Conservation (phyloP, 2,113 vertebrate species). For the Ailurus styani region DNA sequence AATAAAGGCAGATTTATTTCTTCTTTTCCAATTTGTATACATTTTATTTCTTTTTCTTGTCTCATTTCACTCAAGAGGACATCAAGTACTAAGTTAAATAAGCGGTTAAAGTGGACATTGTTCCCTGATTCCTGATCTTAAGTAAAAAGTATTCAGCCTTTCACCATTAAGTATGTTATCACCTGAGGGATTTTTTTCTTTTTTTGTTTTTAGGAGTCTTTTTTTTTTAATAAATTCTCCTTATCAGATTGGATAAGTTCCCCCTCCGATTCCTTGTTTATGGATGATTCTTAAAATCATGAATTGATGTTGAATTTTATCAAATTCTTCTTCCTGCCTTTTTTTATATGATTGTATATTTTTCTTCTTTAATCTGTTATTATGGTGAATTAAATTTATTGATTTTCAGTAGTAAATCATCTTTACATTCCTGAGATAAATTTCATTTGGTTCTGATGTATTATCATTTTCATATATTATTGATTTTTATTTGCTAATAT, state of each 20-base stretch:
- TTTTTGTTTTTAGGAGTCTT: not conserved
- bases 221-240: not conserved
- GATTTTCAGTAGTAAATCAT: not conserved
- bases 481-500: not conserved
- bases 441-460: not conserved
- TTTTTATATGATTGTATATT: not conserved
- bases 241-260: not conserved
- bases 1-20: not conserved
- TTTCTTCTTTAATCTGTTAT: not conserved
- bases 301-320: not conserved
- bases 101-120: not conserved
- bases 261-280: not conserved
- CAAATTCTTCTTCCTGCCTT: not conserved
- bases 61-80: not conserved
- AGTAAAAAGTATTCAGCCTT: not conserved
- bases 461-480: not conserved
- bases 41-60: not conserved
- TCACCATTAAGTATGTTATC: not conserved
- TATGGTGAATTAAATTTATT: not conserved
- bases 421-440: not conserved
- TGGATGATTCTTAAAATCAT: not conserved
- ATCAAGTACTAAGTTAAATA: not conserved
- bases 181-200: not conserved
- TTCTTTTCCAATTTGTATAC: not conserved
- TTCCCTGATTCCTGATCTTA: not conserved